phyloP scores from a whole-genome alignment of 1,140 invertebrate genomes.

The Leptinotarsa lineolata region DNA sequence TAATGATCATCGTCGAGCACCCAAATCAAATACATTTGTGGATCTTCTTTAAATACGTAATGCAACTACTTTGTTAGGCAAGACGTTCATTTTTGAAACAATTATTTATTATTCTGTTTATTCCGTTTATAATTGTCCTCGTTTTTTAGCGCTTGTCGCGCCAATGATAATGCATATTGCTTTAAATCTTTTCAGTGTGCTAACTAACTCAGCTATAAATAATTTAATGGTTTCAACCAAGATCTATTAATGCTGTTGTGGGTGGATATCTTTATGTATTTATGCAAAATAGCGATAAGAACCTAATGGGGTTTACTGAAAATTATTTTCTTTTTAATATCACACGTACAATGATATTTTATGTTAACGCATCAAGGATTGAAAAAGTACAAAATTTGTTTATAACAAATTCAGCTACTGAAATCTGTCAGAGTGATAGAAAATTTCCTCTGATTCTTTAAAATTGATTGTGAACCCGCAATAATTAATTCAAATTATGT shows the following conservation, averaged over 20 bases:
- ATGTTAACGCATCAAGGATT: too few relatives aligned
- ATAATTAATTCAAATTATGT: too few relatives aligned
- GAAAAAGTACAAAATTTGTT: too few relatives aligned
- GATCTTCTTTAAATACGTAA: slow-evolving; percentile 16
- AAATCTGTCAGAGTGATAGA: too few relatives aligned
- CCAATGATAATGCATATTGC: slow-evolving; percentile 1
- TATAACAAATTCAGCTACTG: too few relatives aligned
- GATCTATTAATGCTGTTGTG: background rate
- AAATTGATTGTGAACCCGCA: too few relatives aligned
- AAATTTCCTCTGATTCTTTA: too few relatives aligned
- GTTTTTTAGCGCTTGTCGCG: background rate
- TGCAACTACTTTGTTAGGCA: slow-evolving; percentile 24
- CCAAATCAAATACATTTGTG: slow-evolving; percentile 39
- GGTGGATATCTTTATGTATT: slow-evolving; percentile 13
- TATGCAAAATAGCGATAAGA: background rate
- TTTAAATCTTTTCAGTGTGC: slow-evolving; percentile 9
- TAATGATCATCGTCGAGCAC: slow-evolving; percentile 36
- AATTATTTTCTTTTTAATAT: too few relatives aligned
- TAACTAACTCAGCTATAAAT: slow-evolving; percentile 23
- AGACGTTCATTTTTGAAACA: slow-evolving; percentile 15
- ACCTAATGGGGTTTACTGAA: too few relatives aligned
- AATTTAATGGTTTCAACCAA: slow-evolving; percentile 9
- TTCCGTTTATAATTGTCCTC: slow-evolving; percentile 23
- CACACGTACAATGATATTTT: too few relatives aligned
- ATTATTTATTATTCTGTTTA: slow-evolving; percentile 23